phyloP scores from a whole-genome alignment of 2,888 invertebrate species.

The Orthosia cruda region DNA sequence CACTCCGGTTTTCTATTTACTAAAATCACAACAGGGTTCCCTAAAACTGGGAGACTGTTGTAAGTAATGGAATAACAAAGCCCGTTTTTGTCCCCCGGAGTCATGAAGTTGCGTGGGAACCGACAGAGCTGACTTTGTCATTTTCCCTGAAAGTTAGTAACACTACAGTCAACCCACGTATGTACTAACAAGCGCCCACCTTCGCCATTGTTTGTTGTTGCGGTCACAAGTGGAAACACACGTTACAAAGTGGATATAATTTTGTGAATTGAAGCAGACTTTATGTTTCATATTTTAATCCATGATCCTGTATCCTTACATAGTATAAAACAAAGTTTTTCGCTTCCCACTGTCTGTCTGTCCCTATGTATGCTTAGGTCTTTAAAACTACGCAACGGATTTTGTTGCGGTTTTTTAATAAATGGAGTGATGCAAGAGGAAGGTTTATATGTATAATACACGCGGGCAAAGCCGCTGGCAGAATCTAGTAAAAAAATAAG shows the following conservation, averaged over 20 bases:
- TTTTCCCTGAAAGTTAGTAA: constrained; percentile 29
- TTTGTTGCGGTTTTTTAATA: no score
- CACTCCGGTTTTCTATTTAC: constrained; percentile 49
- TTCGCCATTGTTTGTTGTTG: constrained; percentile 25
- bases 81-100: constrained; percentile 22
- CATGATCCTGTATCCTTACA: no score
- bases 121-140: constrained; percentile 34
- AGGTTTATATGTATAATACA: no score
- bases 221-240: constrained; percentile 7
- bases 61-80: constrained; percentile 60
- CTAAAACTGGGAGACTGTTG: constrained; percentile 41
- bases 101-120: constrained; percentile 45
- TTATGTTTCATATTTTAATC: background rate
- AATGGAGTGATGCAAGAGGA: no score
- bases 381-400: no score
- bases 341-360: no score
- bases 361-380: no score
- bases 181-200: constrained; percentile 30
- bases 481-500: no score
- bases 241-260: background rate
- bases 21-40: constrained; percentile 49
- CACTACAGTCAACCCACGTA: constrained; percentile 10
- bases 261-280: background rate
- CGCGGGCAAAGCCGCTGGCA: no score
- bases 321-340: no score